A percentile compares a stretch with the other conserved stretches of the same genome.
phyloP scores from a whole-genome alignment of 2,888 invertebrate genomes.

The Leptopterna dolabrata region DNA sequence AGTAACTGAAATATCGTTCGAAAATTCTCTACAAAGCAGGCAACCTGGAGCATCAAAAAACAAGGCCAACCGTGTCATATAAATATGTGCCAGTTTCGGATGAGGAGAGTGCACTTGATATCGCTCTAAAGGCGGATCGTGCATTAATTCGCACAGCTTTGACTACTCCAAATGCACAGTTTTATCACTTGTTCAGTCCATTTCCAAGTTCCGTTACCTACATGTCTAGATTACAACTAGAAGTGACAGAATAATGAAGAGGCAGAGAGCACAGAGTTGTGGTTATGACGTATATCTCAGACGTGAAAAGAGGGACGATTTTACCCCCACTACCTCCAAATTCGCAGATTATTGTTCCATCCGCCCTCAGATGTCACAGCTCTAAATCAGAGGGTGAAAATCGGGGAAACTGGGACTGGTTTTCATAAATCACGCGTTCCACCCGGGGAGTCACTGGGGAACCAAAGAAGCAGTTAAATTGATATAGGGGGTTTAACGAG shows the following conservation, averaged over 20 bases:
- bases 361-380: constrained; percentile 10
- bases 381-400: constrained; percentile 18
- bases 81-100: too few species aligned
- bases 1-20: too few species aligned
- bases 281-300: background rate
- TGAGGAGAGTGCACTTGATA: too few species aligned
- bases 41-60: too few species aligned
- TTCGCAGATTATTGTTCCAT: constrained; percentile 47
- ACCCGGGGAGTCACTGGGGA: background rate
- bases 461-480: constrained; percentile 52
- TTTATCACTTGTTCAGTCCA: too few species aligned
- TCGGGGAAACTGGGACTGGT: constrained; percentile 29
- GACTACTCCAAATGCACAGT: too few species aligned
- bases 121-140: too few species aligned
- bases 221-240: background rate
- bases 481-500: constrained; percentile 50
- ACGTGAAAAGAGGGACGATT: constrained; percentile 32
- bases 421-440: constrained; percentile 47
- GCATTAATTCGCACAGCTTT: too few species aligned
- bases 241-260: background rate
- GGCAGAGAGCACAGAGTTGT: background rate
- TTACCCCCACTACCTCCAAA: constrained; percentile 29
- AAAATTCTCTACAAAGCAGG: too few species aligned
- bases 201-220: too few species aligned
- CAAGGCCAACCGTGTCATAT: too few species aligned